These are phyloP conservation scores for Synaphobranchus kaupii DNA, from an alignment of 2,797 vertebrate genomes.

Conservation along the genomic window DNA sequence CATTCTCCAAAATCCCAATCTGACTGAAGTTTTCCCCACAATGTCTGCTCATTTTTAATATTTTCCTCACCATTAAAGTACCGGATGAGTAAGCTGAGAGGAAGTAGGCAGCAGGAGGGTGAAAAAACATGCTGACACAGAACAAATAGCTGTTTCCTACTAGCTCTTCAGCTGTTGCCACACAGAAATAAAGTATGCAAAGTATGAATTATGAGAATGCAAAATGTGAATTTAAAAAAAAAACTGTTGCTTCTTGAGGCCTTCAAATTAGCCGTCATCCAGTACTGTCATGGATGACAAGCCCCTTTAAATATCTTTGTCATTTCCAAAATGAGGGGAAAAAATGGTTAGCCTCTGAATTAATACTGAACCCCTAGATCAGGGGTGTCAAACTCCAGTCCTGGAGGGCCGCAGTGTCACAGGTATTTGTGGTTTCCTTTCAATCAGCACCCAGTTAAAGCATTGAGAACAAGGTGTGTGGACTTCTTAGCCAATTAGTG, in stretches of 20 bases:
- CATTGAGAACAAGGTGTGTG: no score
- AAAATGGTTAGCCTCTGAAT: background rate
- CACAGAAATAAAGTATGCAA: background rate
- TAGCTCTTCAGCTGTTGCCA: background rate
- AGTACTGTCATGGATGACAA: background rate
- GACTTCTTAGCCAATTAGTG: no score
- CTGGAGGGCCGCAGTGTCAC: no score
- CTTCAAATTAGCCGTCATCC: background rate
- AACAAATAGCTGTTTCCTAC: background rate
- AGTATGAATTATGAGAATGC: background rate
- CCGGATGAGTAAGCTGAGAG: slow-evolving; percentile 12
- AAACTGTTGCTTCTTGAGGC: background rate
- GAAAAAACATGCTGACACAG: slow-evolving; percentile 21
- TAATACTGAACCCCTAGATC: no score
- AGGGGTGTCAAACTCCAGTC: no score
- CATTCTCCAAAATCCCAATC: background rate
- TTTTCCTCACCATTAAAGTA: background rate
- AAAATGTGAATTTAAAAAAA: background rate
- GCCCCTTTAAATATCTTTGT: background rate
- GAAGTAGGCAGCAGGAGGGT: background rate
- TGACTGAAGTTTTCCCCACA: background rate
- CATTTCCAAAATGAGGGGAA: background rate
- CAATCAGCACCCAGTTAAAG: no score
- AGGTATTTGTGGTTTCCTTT: no score
- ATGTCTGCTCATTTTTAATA: background rate